A percentile compares a stretch with the other conserved stretches of the same genome.
phyloP scores from a whole-genome alignment of 2,888 invertebrate genomes.

The Stenurella melanura region DNA sequence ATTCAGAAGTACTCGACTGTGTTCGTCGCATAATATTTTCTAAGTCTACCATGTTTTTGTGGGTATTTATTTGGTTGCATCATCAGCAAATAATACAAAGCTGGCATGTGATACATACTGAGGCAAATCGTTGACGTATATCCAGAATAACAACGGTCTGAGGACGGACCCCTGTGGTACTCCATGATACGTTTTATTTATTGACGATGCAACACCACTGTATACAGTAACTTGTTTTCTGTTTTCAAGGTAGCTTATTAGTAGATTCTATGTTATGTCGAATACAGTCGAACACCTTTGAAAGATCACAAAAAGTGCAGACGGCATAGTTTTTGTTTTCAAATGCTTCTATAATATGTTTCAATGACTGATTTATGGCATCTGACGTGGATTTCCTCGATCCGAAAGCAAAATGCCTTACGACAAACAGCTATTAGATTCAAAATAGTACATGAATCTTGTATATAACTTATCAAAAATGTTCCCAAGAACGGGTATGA shows the following conservation, averaged over 20 bases:
- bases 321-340: background rate
- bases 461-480: constrained; percentile 9
- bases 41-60: constrained; percentile 4
- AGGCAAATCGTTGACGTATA: constrained; percentile 6
- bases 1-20: background rate
- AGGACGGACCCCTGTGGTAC: background rate
- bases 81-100: constrained; percentile 15
- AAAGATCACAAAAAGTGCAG: constrained; percentile 14
- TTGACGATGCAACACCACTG: background rate
- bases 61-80: constrained; percentile 8
- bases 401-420: constrained; percentile 15
- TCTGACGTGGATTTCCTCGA: background rate
- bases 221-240: constrained; percentile 15
- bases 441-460: background rate
- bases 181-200: background rate
- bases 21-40: background rate
- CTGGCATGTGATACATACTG: background rate
- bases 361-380: background rate
- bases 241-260: background rate
- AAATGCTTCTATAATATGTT: constrained; percentile 1
- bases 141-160: too few species aligned
- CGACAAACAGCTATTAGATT: background rate
- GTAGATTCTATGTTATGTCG: background rate
- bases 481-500: background rate
- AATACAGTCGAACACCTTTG: constrained; percentile 16